phyloP scores from a whole-genome alignment of 2,113 vertebrate species.

The Acrocephalus kingi region DNA sequence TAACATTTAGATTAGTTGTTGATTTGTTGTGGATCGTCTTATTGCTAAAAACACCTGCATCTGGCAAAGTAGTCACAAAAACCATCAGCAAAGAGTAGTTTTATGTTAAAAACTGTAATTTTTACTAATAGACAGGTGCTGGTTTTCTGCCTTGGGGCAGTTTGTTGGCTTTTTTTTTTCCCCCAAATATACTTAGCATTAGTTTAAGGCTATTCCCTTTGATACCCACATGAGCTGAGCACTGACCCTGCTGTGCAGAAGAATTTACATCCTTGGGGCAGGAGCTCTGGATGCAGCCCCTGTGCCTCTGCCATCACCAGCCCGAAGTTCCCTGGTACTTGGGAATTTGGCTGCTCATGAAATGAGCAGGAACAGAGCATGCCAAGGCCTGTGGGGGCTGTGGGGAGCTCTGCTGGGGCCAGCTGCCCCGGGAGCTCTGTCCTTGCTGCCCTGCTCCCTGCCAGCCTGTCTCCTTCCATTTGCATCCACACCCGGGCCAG shows the following conservation, averaged over 20 bases:
- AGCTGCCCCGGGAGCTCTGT: background rate
- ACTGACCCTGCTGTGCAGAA: background rate
- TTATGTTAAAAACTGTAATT: background rate
- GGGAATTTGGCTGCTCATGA: background rate
- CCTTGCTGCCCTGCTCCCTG: background rate
- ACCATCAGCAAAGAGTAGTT: background rate
- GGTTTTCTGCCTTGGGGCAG: background rate
- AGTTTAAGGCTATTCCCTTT: accelerated
- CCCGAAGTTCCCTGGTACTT: background rate
- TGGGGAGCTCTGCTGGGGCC: background rate
- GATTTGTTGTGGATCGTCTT: background rate
- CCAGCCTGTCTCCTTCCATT: background rate
- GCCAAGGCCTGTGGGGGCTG: background rate
- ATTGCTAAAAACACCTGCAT: background rate
- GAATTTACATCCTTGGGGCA: background rate
- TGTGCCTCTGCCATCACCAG: background rate
- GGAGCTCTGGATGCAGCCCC: background rate
- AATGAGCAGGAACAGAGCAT: background rate
- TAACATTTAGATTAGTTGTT: background rate
- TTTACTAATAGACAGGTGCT: background rate
- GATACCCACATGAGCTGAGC: background rate
- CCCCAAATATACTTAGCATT: accelerated
- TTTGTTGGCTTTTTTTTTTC: background rate
- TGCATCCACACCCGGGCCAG: background rate
- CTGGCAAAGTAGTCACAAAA: background rate